These are phyloP conservation scores for Copsychus sechellarum DNA, from an alignment of 2,113 vertebrate species.

Conservation along the genomic window DNA sequence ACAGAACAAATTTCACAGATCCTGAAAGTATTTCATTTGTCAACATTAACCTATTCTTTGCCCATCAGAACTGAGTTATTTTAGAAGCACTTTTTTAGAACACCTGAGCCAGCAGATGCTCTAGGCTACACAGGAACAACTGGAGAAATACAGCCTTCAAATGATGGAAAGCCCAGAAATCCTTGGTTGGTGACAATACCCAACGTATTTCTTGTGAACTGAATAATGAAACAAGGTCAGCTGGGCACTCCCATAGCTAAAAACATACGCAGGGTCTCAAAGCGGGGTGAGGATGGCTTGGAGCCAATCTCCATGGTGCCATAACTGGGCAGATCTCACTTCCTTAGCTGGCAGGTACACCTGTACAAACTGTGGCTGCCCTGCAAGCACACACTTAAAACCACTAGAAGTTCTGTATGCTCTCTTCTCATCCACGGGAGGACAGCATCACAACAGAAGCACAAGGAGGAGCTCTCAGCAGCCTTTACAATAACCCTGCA, in stretches of 20 bases:
- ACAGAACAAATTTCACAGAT: background rate
- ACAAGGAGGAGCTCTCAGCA: background rate
- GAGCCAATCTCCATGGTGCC: background rate
- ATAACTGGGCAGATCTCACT: background rate
- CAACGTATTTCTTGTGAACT: background rate
- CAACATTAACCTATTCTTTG: background rate
- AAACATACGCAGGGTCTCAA: background rate
- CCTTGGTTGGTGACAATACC: background rate
- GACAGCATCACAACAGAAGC: background rate
- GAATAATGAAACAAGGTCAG: background rate
- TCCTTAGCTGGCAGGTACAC: too few relatives aligned
- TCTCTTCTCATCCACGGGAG: fast-evolving
- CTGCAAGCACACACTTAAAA: background rate
- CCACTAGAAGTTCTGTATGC: background rate
- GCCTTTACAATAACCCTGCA: background rate
- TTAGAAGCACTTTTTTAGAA: background rate
- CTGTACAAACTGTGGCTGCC: background rate
- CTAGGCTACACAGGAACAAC: background rate
- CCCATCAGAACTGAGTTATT: background rate
- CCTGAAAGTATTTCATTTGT: background rate
- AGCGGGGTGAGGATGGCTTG: fast-evolving
- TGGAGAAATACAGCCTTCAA: background rate
- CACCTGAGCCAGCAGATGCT: background rate
- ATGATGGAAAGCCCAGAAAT: background rate
- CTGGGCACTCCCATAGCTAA: background rate